Base-by-base conservation (phyloP, 2,797 vertebrate species). In the Parauchenoglanis ngamensis region DNA sequence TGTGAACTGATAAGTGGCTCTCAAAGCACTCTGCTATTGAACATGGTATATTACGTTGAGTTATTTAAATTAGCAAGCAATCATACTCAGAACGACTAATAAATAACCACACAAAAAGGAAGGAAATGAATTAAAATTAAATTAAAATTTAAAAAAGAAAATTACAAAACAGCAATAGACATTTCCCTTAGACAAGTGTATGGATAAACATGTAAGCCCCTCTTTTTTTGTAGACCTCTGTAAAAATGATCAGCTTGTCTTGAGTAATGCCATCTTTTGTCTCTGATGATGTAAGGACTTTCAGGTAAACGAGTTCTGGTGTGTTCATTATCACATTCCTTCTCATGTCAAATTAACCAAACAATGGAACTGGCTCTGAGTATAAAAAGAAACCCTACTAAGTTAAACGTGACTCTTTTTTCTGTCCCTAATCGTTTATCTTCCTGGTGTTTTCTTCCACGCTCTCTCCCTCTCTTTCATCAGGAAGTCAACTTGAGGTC, bases 201-300 rank as follows among this genome's bases (percentile, higher is more conserved):
- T 11, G 25, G 40, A 49, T 76, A 15, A 52, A 76, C 10, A n/a
- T 2, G 4, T 1, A 8, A 54, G 13, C 25, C 49, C 46, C 8
- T 2, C 23, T 44, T 81, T 44, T 54, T 12, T 83, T 10, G 17
- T 63, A 54, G 25, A 57, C 28, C 56, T 83, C 82, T 92, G 90
- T 88, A 85, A 76, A 92, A 92, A 90, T 88, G 76, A 89, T 93
- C 90, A 88, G 40, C n/a, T 75, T 70, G 61, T 49, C 63, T 79
- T 84, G 31, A 82, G 73, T 84, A 81, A 79, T 84, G 73, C 25
- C 61, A 86, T 86, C 83, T 86, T 81, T 40, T 85, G 78, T 88
- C 52, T 70, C 12, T 57, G 77, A 75, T 68, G 40, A 76, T 70
- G 83, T 73, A 61, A 83, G 85, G 57, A 85, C 77, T 88, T 25